phyloP scores from a whole-genome alignment of 1,140 invertebrate genomes.

The Temnothorax curvispinosus region DNA sequence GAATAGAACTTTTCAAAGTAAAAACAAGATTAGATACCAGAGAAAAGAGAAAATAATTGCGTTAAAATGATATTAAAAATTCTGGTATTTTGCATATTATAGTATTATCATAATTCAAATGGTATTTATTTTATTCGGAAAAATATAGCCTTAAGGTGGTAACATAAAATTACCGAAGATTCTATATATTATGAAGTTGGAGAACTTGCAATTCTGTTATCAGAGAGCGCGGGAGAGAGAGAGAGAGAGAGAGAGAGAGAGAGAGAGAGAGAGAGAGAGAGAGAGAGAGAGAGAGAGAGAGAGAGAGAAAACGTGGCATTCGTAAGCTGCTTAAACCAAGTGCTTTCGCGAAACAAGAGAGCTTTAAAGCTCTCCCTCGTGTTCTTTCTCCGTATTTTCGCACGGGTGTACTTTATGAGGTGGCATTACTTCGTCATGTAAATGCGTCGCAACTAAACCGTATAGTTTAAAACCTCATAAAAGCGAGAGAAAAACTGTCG shows the following conservation, averaged over 20 bases:
- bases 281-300: neutral
- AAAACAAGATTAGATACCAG: neutral
- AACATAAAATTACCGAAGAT: neutral
- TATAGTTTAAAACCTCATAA: conserved; percentile 12
- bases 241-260: neutral
- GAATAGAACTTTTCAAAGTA: neutral
- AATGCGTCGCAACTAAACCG: conserved; percentile 43
- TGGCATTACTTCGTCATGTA: conserved; percentile 29
- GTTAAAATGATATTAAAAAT: neutral
- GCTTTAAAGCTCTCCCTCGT: conserved; percentile 48
- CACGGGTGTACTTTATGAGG: conserved; percentile 21
- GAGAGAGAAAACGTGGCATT: neutral
- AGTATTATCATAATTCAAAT: neutral
- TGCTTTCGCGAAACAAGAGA: conserved; percentile 64
- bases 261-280: neutral
- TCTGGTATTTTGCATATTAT: neutral
- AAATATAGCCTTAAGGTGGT: neutral
- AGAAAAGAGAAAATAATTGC: neutral
- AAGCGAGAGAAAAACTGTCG: neutral
- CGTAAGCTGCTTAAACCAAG: conserved; percentile 71
- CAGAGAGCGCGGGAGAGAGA: neutral
- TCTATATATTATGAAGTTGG: conserved; percentile 19
- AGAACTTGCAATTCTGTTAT: conserved; percentile 59
- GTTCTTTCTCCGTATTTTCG: conserved; percentile 64
- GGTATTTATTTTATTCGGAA: neutral